Percentiles rank a stretch among this genome's conserved stretches.
phyloP scores from a whole-genome alignment of 2,888 invertebrate genomes.

The Lottia scabra region DNA sequence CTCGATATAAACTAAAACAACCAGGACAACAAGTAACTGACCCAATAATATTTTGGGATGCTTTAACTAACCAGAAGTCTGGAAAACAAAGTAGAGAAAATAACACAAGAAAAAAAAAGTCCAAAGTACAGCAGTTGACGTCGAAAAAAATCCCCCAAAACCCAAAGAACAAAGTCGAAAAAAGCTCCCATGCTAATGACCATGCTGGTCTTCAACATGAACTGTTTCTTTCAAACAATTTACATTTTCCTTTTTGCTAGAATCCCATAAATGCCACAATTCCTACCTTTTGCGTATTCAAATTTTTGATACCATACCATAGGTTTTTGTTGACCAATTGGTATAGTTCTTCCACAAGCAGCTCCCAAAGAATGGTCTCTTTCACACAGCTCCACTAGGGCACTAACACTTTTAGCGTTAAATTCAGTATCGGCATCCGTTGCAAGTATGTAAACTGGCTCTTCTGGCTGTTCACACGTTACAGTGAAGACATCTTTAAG shows the following conservation, averaged over 20 bases:
- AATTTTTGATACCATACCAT: constrained; percentile 54
- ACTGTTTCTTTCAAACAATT: too few species aligned
- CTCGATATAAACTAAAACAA: constrained; percentile 51
- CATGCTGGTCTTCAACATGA: too few species aligned
- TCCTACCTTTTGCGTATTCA: constrained; percentile 50
- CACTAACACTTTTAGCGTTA: constrained; percentile 32
- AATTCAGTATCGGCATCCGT: constrained; percentile 51
- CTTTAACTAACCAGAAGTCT: constrained; percentile 55
- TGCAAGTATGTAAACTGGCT: constrained; percentile 43
- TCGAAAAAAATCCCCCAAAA: too few species aligned
- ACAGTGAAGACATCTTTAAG: neutral
- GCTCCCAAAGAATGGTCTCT: constrained; percentile 38
- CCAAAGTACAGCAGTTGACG: too few species aligned
- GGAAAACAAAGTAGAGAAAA: constrained; percentile 9
- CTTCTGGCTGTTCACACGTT: constrained; percentile 15
- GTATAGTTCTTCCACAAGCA: constrained; percentile 46
- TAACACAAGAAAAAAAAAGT: neutral
- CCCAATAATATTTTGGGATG: constrained; percentile 50
- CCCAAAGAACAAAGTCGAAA: too few species aligned
- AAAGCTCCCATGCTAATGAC: too few species aligned
- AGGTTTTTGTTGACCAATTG: constrained; percentile 41
- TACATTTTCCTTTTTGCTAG: too few species aligned
- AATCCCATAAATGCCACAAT: too few species aligned
- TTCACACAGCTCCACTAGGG: constrained; percentile 37
- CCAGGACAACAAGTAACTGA: constrained; percentile 54